phyloP scores from a whole-genome alignment of 2,113 vertebrate species.

The Physeter macrocephalus region DNA sequence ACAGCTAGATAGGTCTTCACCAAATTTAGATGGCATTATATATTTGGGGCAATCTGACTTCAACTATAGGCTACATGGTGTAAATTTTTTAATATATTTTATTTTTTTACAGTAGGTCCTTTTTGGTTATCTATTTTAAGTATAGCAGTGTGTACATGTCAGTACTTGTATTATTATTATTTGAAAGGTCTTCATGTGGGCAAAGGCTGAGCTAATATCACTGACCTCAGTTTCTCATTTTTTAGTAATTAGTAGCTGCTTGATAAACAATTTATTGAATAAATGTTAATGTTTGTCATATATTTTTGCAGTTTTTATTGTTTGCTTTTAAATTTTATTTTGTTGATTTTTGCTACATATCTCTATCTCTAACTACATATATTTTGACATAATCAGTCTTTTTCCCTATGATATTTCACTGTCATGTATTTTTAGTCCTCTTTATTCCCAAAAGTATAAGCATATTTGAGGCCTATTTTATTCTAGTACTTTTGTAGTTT shows the following conservation, averaged over 20 bases:
- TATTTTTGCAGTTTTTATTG: neutral
- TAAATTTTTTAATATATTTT: neutral
- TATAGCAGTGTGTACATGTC: no score
- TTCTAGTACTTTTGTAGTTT: neutral
- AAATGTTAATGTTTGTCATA: neutral
- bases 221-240: neutral
- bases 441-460: neutral
- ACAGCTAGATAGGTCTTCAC: neutral
- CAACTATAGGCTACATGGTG: fast-evolving
- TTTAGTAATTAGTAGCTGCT: neutral
- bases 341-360: neutral
- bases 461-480: neutral
- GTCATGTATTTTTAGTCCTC: neutral
- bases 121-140: neutral
- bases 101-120: neutral
- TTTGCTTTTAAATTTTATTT: neutral
- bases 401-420: neutral
- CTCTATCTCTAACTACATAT: neutral
- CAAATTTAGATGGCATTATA: neutral
- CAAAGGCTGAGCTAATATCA: neutral
- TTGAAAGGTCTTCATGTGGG: neutral
- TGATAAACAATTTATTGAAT: neutral
- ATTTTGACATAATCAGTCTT: neutral
- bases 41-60: neutral
- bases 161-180: neutral